These are phyloP conservation scores for Anguilla japonica DNA, from an alignment of 2,113 vertebrate species.

Conservation along the genomic window DNA sequence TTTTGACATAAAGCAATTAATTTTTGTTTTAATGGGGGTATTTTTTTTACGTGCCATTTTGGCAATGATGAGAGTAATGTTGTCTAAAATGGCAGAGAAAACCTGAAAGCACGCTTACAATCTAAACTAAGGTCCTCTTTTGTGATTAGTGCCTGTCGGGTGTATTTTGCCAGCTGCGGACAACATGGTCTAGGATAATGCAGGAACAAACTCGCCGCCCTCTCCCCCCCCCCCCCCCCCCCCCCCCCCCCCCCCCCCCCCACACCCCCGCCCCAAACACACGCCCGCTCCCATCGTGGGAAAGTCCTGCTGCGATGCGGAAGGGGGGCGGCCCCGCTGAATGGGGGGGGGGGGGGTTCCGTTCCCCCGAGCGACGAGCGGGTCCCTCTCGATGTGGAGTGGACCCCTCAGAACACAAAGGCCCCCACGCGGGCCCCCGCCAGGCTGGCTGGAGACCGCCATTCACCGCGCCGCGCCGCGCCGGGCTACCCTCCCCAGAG, in stretches of 20 bases:
- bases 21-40: too few relatives aligned
- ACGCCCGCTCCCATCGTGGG: conserved; percentile 46
- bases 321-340: conserved; percentile 46
- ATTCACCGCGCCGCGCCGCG: neutral
- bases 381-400: conserved; percentile 67
- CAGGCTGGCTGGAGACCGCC: neutral
- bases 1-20: too few relatives aligned
- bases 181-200: neutral
- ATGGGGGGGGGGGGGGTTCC: conserved; percentile 53
- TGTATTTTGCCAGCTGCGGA: neutral
- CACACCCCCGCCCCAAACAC: neutral
- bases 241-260: neutral
- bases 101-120: neutral
- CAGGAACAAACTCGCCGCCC: neutral
- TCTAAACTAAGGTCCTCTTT: neutral
- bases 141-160: neutral
- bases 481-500: neutral
- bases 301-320: conserved; percentile 61
- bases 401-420: conserved; percentile 61
- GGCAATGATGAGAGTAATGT: neutral
- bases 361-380: conserved; percentile 64
- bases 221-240: too few relatives aligned
- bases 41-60: neutral
- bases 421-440: conserved; percentile 55
- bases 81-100: neutral